Evolutionary conservation across 1,140 invertebrate species (phyloP), one percentile per base, ranked within the genome.

Genomic region (Teleogryllus occipitalis): DNA sequence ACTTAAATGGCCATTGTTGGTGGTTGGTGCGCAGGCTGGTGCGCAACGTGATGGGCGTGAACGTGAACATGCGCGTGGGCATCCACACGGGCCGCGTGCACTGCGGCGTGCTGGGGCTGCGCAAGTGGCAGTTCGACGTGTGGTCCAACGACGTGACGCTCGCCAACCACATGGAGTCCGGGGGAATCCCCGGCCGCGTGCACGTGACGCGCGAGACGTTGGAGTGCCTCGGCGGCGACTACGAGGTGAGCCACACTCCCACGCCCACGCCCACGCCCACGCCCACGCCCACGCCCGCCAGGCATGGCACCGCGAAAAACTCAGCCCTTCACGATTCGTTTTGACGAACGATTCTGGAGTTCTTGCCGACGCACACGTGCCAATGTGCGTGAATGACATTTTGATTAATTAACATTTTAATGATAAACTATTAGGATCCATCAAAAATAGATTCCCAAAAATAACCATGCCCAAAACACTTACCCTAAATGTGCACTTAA

Each of bases 131-230:
- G 86, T 97, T 97, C 87, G 95, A 97, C 85, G 95, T 98, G 15
- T 98, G 96, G 96, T 96, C 95, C 82, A 97, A 98, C 85, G 96
- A 98, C 87, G 97, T 98, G 81, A 97, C 96, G 3, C 87, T 97
- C 39, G 96, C 96, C 49, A 98, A 98, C 88, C 93, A 96, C 85
- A 98, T 98, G 97, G 97, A 99, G 87, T 96, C 95, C 83, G 95
- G 95, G 0, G 97, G 97, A 39, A 91, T 96, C 79, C 95, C 97
- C 14, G 97, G 96, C 10, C 79, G 96, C 77, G 94, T 98, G n/a
- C 97, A 98, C 86, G 95, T 98, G 78, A 98, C 97, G 0, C 93
- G 94, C 85, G 95, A 97, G 84, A 98, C 97, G 0, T 87, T 98
- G 39, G 89, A 91, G 21, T 96, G 91, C 84, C 89, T 98, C 74